Evolutionary conservation across 2,888 invertebrate species (phyloP), one percentile per base, ranked within the genome.

Genomic region (Dryomyza anilis): DNA sequence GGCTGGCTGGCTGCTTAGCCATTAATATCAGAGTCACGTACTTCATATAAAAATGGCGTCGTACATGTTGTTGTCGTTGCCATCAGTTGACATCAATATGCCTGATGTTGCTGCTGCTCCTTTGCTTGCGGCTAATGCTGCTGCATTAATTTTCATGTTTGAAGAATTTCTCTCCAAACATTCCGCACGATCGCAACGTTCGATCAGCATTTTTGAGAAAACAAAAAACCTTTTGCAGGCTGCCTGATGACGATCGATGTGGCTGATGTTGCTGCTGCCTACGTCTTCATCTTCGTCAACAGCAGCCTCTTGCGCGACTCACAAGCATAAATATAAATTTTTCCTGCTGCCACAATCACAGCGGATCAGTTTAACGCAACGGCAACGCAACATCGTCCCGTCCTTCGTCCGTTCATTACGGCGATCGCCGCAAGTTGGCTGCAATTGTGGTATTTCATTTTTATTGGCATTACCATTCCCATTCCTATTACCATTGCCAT

Each of bases 371-470:
- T 61, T 52, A 39, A 61, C 21, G n/a, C n/a, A 48, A 33, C 16
- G 19, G 6, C 52, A 8, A 52, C 43, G 29, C 29, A 16, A 61
- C 52, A 33, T n/a, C n/a, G 53, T 61, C 39, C 33, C 39, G 46
- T n/a, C n/a, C 21, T 27, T 36, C 55, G 55, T 55, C 33, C 36
- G 55, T 33, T 33, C 55, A 36, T 33, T 55, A 33, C 55, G 21
- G 7, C 36, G 55, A 36, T 33, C 36, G 55, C 36, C 23, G 6
- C 21, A 30, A 30, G 60, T 50, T 60, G 33, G 14, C 50, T 60
- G 25, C 65, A 64, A 61, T 68, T 68, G 67, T 63, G 63, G 46
- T 58, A 77, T 75, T 78, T 78, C 75, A 79, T 75, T 77, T 78
- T 78, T 77, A 79, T 76, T 70, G 72, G 71, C 71, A 69, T 68